Evolutionary conservation across 2,113 vertebrate genomes (phyloP).

Genomic region (Cyanocitta stelleri): DNA sequence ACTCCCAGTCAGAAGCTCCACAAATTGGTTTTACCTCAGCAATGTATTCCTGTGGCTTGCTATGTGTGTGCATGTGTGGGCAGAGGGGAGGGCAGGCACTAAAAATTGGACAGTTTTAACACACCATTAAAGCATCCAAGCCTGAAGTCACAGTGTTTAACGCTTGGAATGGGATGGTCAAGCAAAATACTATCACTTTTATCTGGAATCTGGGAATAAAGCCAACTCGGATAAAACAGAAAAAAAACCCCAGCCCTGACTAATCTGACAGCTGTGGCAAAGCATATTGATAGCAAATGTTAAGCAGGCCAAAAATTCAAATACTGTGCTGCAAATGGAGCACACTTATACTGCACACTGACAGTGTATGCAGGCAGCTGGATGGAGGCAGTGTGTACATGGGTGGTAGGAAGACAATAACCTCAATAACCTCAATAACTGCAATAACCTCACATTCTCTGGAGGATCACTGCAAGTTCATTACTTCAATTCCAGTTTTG

Average conservation of each 20-base stretch:
- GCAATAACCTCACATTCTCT: neutral
- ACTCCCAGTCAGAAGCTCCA: neutral
- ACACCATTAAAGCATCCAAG: conserved; percentile 65
- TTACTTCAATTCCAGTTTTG: neutral
- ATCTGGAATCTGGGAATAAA: conserved; percentile 73
- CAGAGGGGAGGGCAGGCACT: conserved; percentile 16
- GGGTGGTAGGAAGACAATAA: neutral
- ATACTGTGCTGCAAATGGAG: neutral
- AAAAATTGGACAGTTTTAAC: conserved; percentile 66
- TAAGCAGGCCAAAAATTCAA: conserved; percentile 48
- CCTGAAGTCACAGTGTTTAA: conserved; percentile 74
- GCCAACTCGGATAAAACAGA: conserved; percentile 58
- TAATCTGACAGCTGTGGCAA: conserved; percentile 69
- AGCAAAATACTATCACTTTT: conserved; percentile 70
- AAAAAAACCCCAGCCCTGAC: neutral
- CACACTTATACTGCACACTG: neutral
- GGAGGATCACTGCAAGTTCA: neutral
- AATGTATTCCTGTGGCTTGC: conserved; percentile 9
- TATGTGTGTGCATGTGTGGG: neutral
- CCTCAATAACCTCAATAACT: too few relatives aligned
- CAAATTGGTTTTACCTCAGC: conserved; percentile 12
- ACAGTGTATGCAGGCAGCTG: neutral
- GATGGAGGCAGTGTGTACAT: neutral
- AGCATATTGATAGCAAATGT: conserved; percentile 28
- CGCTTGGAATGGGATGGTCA: conserved; percentile 68